These are phyloP conservation scores for Pectinophora gossypiella DNA, from an alignment of 1,140 invertebrate species.

Conservation along the genomic window DNA sequence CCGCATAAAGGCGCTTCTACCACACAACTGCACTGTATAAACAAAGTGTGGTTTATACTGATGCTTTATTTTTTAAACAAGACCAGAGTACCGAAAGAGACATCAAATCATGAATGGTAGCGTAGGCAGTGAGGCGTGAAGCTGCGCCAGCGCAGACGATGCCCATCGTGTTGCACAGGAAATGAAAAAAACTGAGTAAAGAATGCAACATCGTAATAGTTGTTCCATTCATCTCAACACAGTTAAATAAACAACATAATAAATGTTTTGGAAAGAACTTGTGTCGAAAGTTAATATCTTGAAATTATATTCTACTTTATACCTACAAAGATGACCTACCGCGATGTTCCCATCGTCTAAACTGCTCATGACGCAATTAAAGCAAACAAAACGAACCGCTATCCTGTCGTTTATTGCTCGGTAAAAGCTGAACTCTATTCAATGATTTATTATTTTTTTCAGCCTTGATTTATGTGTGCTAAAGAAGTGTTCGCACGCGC, in stretches of 20 bases:
- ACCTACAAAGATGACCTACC: neutral
- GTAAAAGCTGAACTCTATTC: slow-evolving; percentile 24
- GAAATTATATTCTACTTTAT: too few species aligned
- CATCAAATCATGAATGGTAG: neutral
- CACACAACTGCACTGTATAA: neutral
- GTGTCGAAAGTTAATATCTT: too few species aligned
- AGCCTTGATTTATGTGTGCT: slow-evolving; percentile 30
- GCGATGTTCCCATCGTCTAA: too few species aligned
- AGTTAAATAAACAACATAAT: too few species aligned
- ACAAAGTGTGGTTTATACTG: neutral
- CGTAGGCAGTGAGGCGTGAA: slow-evolving; percentile 11
- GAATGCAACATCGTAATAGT: too few species aligned
- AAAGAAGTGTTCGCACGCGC: slow-evolving; percentile 38
- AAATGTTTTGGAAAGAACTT: too few species aligned
- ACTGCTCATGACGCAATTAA: neutral
- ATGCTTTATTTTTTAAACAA: neutral
- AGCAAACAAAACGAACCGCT: slow-evolving; percentile 23
- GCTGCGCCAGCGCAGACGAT: slow-evolving; percentile 2
- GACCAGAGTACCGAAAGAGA: too few species aligned
- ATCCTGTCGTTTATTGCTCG: slow-evolving; percentile 19
- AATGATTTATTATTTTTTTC: slow-evolving; percentile 37
- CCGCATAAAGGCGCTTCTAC: neutral
- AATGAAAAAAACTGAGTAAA: neutral
- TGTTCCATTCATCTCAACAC: too few species aligned
- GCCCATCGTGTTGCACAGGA: neutral